Conservation (phyloP, 2,113 vertebrate genomes). For the Centrocercus urophasianus region DNA sequence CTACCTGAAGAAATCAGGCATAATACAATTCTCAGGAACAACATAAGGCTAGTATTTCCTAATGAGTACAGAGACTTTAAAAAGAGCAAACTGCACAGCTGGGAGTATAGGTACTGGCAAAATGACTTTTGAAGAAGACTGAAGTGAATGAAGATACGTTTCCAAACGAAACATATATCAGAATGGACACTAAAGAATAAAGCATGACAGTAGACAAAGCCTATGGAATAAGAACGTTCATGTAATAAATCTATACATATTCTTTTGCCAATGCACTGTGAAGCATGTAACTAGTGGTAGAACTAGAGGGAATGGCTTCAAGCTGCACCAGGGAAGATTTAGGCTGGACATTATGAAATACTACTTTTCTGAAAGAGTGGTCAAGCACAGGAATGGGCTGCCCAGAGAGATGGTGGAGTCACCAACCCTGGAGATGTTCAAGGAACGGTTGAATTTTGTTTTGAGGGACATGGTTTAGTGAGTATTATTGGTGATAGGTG, state of each 20-base stretch:
- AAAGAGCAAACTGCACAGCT: background rate
- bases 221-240: background rate
- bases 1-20: background rate
- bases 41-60: too few species aligned
- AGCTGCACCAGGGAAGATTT: too few species aligned
- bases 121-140: background rate
- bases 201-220: background rate
- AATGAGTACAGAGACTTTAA: background rate
- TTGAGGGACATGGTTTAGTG: too few species aligned
- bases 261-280: background rate
- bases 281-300: background rate
- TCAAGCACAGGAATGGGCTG: too few species aligned
- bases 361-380: too few species aligned
- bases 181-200: background rate
- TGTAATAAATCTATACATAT: background rate
- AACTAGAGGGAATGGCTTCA: too few species aligned
- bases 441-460: too few species aligned
- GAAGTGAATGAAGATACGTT: background rate
- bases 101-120: background rate
- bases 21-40: background rate
- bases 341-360: too few species aligned
- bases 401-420: too few species aligned
- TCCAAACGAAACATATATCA: background rate
- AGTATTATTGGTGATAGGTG: too few species aligned
- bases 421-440: too few species aligned